Evolutionary conservation across 2,888 invertebrate species (phyloP).

Genomic region (Chelonus formosanus): DNA sequence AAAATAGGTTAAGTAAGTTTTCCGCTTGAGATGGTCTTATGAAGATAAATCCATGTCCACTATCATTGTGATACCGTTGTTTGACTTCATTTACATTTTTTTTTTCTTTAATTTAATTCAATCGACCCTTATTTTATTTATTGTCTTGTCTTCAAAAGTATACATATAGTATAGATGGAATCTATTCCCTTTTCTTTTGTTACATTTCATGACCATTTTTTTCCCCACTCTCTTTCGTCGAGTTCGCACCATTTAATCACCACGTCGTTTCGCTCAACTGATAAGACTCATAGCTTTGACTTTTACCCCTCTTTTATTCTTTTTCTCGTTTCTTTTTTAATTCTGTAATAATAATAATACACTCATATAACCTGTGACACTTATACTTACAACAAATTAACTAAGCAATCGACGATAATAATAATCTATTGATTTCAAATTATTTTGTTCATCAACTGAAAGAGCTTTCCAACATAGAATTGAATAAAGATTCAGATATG

Average conservation of each 20-base stretch:
- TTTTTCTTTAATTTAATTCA: constrained; percentile 6
- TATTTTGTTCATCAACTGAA: too few species aligned
- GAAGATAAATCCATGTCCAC: constrained; percentile 5
- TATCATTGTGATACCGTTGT: neutral
- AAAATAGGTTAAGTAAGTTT: constrained; percentile 19
- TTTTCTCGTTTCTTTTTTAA: neutral
- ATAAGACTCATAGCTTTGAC: constrained; percentile 23
- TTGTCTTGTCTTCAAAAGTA: neutral
- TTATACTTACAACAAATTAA: too few species aligned
- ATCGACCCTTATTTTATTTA: constrained; percentile 4
- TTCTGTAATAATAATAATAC: neutral
- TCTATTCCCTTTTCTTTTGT: constrained; percentile 10
- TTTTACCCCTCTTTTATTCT: constrained; percentile 4
- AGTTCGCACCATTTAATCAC: constrained; percentile 36
- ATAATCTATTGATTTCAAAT: too few species aligned
- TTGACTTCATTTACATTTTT: neutral
- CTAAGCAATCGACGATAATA: too few species aligned
- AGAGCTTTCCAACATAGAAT: too few species aligned
- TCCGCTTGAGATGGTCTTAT: constrained; percentile 14
- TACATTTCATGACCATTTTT: constrained; percentile 3
- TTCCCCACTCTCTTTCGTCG: constrained; percentile 24
- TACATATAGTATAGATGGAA: neutral
- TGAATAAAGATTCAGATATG: too few species aligned
- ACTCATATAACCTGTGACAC: too few species aligned
- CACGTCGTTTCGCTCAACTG: constrained; percentile 30